Evolutionary conservation across 92 coral and sea anemone species (phyloP).

Genomic region (Phenganax marumi): DNA sequence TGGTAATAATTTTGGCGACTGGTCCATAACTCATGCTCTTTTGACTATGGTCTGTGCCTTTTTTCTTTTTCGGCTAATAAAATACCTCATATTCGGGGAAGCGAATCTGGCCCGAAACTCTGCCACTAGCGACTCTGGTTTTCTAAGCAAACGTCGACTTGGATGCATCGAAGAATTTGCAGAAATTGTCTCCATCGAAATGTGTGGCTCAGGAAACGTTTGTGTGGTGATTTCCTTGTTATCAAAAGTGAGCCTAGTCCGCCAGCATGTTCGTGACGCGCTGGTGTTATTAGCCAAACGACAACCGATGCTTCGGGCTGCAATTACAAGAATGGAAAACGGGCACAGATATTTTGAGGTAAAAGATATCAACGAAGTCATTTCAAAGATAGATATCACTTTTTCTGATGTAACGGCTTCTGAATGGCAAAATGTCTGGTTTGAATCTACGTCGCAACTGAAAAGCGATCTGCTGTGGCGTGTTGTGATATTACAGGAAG

Average conservation of each 20-base stretch:
- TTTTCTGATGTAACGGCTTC: conserved; percentile 3
- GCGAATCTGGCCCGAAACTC: background rate
- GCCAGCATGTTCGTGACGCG: conserved; percentile 18
- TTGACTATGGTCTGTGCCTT: background rate
- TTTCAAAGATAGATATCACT: conserved; percentile 6
- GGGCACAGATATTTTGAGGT: conserved; percentile 18
- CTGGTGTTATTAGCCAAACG: too few relatives aligned
- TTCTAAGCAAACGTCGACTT: conserved; percentile 10
- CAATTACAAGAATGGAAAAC: background rate
- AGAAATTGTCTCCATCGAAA: background rate
- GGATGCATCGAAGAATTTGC: background rate
- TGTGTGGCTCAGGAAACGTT: conserved; percentile 2
- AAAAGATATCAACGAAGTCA: background rate
- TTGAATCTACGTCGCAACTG: conserved; percentile 9
- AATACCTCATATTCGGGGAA: background rate
- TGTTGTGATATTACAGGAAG: conserved; percentile 26
- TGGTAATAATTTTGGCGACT: background rate
- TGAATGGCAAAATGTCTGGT: conserved; percentile 32
- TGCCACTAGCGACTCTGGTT: background rate
- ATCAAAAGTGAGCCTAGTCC: conserved; percentile 2
- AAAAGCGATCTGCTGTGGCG: conserved; percentile 24
- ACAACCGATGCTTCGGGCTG: conserved; percentile 34
- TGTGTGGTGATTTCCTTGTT: background rate
- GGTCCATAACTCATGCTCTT: background rate
- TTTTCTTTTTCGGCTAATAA: background rate